phyloP scores from a whole-genome alignment of 2,797 vertebrate genomes.

The Myotis daubentonii region DNA sequence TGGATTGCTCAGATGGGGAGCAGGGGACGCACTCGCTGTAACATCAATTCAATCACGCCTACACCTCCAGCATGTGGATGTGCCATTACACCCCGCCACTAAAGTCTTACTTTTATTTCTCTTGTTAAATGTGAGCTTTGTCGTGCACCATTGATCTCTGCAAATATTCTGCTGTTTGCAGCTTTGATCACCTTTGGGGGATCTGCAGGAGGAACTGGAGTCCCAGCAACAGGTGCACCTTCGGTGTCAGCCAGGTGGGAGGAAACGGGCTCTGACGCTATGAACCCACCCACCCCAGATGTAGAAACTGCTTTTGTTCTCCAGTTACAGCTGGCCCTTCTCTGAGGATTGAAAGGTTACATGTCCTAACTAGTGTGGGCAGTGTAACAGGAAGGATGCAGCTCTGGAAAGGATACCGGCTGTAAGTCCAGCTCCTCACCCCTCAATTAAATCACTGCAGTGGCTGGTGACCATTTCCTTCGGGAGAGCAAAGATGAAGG shows the following conservation, averaged over 20 bases:
- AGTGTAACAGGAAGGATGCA: not conserved
- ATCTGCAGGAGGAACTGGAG: slow-evolving; percentile 86
- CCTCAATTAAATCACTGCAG: not conserved
- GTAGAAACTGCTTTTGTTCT: slow-evolving; percentile 43
- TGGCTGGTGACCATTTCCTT: not conserved
- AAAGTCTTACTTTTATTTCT: slow-evolving; percentile 80
- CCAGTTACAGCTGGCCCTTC: slow-evolving; percentile 60
- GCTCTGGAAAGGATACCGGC: slow-evolving; percentile 5
- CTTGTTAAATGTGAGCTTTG: slow-evolving; percentile 84
- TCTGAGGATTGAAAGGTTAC: slow-evolving; percentile 64
- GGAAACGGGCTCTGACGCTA: not conserved
- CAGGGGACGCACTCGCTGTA: not conserved
- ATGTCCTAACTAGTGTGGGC: slow-evolving; percentile 56
- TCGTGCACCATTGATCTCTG: slow-evolving; percentile 84
- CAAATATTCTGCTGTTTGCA: slow-evolving; percentile 86
- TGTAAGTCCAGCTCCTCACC: not conserved
- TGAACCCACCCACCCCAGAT: slow-evolving; percentile 60
- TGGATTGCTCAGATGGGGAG: slow-evolving; percentile 1
- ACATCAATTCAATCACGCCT: slow-evolving; percentile 81
- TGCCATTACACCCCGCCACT: slow-evolving; percentile 75
- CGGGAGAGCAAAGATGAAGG: not conserved
- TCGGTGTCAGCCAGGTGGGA: slow-evolving; percentile 69
- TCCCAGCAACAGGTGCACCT: slow-evolving; percentile 78
- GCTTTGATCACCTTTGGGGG: slow-evolving; percentile 87
- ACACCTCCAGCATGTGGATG: slow-evolving; percentile 78